Base-by-base conservation (phyloP, 2,113 vertebrate species). In the Natator depressus region DNA sequence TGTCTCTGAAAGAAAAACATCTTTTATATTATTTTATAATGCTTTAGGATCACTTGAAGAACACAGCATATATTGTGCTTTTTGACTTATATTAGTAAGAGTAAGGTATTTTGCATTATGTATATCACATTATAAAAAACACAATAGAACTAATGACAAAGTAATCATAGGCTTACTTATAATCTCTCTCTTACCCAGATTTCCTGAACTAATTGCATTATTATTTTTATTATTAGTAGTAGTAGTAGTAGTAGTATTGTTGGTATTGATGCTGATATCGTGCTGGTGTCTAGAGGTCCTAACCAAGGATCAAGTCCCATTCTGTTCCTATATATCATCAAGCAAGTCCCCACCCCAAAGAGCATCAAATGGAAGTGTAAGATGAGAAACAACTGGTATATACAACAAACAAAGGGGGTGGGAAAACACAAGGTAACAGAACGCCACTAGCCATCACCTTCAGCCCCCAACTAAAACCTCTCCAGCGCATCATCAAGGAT, bases 111-210 rank as follows among this genome's bases (percentile, higher is more conserved):
- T 2, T 78, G 87, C 35, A 80, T 78, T 88, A 92, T 80, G 92
- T 91, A 87, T 49, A 25, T 0, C 8, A 0, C 24, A 53, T 78
- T 80, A 59, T 20, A 91, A 57, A 42, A 17, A 91, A 1, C 2
- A 2, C 49, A 85, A 88, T 54, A 10, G 7, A 94, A 75, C 14
- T 50, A 54, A 2, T 80, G 2, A 31, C 78, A 87, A 25, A 93
- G 0, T 2, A 81, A 89, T 22, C 0, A 38, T 38, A 72, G 5
- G 59, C 14, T 31, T 65, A 65, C 31, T 0, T 75, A 80, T 85
- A 53, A 10, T 85, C 20, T 83, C 85, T 88, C 69, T 84, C 3
- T 20, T 88, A 59, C 5, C 4, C 24, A 38, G 1, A 6, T 80
- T 27, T 7, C 25, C 80, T 19, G 84, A 88, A 91, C 25, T 84